Percentiles rank a stretch among this genome's conserved stretches.
phyloP scores from a whole-genome alignment of 2,113 vertebrate species.

The Agelaius tricolor region DNA sequence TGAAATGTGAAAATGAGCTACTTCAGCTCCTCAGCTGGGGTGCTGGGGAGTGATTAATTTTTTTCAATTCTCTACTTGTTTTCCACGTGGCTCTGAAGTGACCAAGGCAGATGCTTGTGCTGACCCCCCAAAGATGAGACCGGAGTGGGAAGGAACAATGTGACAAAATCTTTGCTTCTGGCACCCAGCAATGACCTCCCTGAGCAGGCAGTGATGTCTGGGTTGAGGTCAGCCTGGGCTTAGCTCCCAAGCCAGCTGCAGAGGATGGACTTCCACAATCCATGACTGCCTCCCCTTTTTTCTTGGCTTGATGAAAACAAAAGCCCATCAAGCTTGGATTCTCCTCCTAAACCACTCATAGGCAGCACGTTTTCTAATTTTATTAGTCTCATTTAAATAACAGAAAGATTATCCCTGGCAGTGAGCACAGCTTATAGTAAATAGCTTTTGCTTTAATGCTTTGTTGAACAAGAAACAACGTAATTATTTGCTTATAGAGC shows the following conservation, averaged over 20 bases:
- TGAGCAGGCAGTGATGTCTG: neutral
- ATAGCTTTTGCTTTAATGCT: constrained; percentile 25
- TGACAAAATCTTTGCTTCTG: neutral
- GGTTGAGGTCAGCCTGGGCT: neutral
- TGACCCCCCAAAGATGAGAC: accelerated
- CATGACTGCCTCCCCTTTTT: neutral
- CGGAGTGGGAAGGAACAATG: neutral
- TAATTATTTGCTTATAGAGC: neutral
- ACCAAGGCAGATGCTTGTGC: neutral
- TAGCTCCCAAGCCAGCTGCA: neutral
- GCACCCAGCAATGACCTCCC: neutral
- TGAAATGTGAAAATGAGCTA: neutral
- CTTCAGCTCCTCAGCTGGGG: neutral
- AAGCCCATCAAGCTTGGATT: neutral
- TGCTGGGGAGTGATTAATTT: neutral
- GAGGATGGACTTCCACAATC: neutral
- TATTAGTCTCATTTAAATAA: constrained; percentile 1
- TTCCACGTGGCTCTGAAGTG: neutral
- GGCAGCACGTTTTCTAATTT: neutral
- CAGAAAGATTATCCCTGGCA: neutral
- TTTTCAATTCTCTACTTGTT: neutral
- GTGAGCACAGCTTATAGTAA: neutral
- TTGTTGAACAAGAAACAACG: neutral
- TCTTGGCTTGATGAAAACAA: neutral
- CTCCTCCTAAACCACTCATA: neutral